Percentiles rank a stretch among this genome's conserved stretches.
These are phyloP conservation scores for Adineta ricciae DNA, from an alignment of 2,888 invertebrate species.

Conservation along the genomic window DNA sequence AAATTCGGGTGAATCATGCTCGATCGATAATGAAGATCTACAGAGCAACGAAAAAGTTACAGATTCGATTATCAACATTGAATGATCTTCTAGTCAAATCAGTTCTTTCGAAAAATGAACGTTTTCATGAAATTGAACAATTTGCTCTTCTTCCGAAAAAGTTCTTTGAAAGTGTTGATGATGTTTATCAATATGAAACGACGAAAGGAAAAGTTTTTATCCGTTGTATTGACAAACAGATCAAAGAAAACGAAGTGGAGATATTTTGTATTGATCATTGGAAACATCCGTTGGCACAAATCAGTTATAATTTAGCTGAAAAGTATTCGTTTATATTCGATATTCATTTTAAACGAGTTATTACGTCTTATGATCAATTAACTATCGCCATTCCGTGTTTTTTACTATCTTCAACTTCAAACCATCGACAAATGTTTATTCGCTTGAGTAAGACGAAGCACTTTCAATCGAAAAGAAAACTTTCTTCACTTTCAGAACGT, in stretches of 20 bases:
- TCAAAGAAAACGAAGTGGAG: not conserved
- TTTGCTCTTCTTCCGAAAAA: too few species aligned
- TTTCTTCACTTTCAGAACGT: not conserved
- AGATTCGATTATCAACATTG: not conserved
- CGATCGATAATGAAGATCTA: not conserved
- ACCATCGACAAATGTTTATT: not conserved
- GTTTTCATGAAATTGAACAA: not conserved
- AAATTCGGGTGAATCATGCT: not conserved
- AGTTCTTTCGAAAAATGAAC: not conserved
- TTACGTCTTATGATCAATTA: not conserved
- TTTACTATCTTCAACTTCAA: not conserved
- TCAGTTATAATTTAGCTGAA: not conserved
- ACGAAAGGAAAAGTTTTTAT: not conserved
- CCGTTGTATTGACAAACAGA: not conserved
- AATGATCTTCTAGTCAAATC: not conserved
- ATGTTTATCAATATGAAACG: not conserved
- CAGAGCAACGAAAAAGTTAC: not conserved
- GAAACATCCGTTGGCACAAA: not conserved
- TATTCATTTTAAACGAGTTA: constrained; percentile 8
- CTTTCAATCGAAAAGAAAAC: not conserved
- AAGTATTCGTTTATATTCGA: not conserved
- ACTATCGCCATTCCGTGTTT: not conserved
- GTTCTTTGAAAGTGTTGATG: not conserved
- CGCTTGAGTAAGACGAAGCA: not conserved
- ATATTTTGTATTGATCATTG: not conserved